phyloP scores from a whole-genome alignment of 2,888 invertebrate species.

The Pristionchus entomophagus region DNA sequence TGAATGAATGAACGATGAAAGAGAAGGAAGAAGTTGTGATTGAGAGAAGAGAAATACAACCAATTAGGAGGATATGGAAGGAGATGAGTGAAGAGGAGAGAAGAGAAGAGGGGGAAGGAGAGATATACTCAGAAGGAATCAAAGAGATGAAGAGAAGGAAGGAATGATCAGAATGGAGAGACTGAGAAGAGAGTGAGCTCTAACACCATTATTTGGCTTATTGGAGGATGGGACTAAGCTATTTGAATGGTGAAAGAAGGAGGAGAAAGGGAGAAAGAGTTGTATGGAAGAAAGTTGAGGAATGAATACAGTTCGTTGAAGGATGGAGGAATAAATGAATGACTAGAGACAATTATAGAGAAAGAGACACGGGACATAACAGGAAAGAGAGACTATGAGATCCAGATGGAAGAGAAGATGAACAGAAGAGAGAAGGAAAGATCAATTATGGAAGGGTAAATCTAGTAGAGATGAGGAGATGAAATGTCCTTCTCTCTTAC shows the following conservation, averaged over 20 bases:
- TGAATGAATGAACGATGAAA: slow-evolving; percentile 21
- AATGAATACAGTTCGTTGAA: neutral
- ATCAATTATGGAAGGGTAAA: slow-evolving; percentile 20
- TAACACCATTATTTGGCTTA: slow-evolving; percentile 40
- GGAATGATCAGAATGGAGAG: slow-evolving; percentile 19
- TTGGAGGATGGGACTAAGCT: slow-evolving; percentile 18
- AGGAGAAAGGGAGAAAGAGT: slow-evolving; percentile 5
- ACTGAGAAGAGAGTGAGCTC: slow-evolving; percentile 36
- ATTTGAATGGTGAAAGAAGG: slow-evolving; percentile 18
- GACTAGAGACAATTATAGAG: neutral
- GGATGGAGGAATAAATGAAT: neutral
- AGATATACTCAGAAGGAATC: neutral
- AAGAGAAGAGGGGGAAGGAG: neutral
- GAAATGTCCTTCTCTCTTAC: slow-evolving; percentile 37
- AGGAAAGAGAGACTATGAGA: slow-evolving; percentile 13
- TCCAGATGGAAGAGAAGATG: neutral
- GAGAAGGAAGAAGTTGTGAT: neutral
- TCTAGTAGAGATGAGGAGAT: slow-evolving; percentile 6
- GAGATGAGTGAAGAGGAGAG: neutral
- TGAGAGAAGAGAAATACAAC: slow-evolving; percentile 12
- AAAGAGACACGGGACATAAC: neutral
- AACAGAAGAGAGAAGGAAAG: neutral
- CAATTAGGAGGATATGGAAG: slow-evolving; percentile 19
- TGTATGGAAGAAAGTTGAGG: neutral
- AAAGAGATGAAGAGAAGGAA: neutral